Evolutionary conservation across 2,113 vertebrate species (phyloP), one percentile per base, ranked within the genome.

Genomic region (Sinocyclocheilus grahami): DNA sequence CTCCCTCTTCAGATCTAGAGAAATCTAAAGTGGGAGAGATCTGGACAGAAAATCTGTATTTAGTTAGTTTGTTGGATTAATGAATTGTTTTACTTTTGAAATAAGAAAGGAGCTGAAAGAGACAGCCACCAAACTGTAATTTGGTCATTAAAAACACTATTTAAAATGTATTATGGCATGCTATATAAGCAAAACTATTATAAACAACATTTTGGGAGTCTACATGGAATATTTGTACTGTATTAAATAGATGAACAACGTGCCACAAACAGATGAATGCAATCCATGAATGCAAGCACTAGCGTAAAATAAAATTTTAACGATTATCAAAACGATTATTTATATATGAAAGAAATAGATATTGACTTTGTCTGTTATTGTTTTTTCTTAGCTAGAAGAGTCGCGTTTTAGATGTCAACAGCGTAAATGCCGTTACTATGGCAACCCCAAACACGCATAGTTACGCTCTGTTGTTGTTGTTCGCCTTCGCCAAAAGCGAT

Each of bases 1-100:
- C 63, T 9, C 78, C 83, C 46, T 91, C 88, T 79, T 91, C 90
- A 48, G 90, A 91, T 53, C 92, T 89, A 37, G 90, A 90, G 12
- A 87, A 83, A 14, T 87, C 87, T 78, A 86, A 86, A 42, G 87
- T 78, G 0, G 86, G 20, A 91, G 87, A 92, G 72, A 88, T 77
- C 88, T 92, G 71, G 55, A 86, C 12, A 13, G 16, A 84, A 16
- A 14, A 82, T 76, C 4, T 60, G 27, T 13, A 42, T 63, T 65
- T 46, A 46, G 37, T 63, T 10, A 8, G 12, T n/a, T 77, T 27
- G 42, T 48, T 76, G 14, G n/a, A 77, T 30, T 30, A 24, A 53
- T 77, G 8, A 42, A 9, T 42, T 42, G 42, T 42, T 42, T 42
- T 18, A 71, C 1, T 20, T 9, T 39, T 71, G 3, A 72, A 22